These are phyloP conservation scores for Griposia aprilina DNA, from an alignment of 2,888 invertebrate genomes.

Conservation along the genomic window DNA sequence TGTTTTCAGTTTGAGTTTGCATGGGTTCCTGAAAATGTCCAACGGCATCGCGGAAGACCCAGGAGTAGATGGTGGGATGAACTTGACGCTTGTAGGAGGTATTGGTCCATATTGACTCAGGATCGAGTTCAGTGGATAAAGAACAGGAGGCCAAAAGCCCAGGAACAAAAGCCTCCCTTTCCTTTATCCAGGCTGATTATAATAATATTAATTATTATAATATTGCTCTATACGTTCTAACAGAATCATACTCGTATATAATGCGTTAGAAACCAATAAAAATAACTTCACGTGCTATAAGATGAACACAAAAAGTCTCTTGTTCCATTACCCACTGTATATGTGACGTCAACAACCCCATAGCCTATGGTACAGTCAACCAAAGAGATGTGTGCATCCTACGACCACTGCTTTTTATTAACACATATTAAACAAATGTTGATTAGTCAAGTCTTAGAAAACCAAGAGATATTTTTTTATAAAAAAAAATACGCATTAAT, in stretches of 20 bases:
- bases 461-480: no score
- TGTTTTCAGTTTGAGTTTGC: no score
- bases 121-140: neutral
- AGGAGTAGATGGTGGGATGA: no score
- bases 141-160: neutral
- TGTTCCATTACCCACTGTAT: neutral
- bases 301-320: neutral
- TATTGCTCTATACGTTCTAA: neutral
- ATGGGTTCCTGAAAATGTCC: neutral
- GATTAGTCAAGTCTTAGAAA: no score
- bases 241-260: neutral
- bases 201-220: neutral
- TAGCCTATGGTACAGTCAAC: no score
- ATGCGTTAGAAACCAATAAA: neutral
- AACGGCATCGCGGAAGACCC: no score
- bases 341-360: slow-evolving; percentile 4
- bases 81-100: no score
- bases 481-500: no score
- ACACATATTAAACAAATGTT: no score
- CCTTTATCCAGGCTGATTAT: neutral
- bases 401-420: no score
- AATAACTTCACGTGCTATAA: neutral
- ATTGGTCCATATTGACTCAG: no score
- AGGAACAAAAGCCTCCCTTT: no score
- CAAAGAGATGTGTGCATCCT: neutral